Conservation (phyloP, 2,113 vertebrate species). For the Rhodinocichla rosea region DNA sequence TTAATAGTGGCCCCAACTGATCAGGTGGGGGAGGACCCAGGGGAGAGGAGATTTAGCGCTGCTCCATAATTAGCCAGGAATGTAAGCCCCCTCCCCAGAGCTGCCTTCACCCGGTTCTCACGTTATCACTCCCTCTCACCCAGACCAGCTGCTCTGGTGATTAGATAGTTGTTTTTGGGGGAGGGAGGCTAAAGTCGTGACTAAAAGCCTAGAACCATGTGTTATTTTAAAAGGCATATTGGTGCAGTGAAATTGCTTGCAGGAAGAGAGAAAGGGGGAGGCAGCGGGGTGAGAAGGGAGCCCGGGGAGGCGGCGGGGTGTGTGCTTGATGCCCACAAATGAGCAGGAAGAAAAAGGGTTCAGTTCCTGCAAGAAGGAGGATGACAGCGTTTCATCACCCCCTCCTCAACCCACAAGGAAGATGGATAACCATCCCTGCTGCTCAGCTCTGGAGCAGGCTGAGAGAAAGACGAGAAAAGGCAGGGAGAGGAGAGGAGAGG, state of each 20-base stretch:
- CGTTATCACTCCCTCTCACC: slow-evolving; percentile 56
- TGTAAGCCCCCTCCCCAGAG: slow-evolving; percentile 30
- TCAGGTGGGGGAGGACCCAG: slow-evolving; percentile 1
- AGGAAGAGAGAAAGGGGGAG: background rate
- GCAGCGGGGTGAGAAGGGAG: background rate
- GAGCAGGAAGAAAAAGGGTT: background rate
- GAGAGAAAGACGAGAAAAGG: background rate
- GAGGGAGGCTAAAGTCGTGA: slow-evolving; percentile 61
- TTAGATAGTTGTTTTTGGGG: slow-evolving; percentile 46
- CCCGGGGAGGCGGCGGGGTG: background rate
- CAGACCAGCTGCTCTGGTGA: slow-evolving; percentile 56
- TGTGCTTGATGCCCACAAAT: background rate
- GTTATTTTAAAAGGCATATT: slow-evolving; percentile 68
- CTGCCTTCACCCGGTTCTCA: background rate
- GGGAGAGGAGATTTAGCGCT: background rate
- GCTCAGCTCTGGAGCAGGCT: background rate
- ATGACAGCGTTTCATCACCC: background rate
- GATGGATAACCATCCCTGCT: background rate
- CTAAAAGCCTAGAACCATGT: slow-evolving; percentile 48
- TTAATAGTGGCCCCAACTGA: background rate
- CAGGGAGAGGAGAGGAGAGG: background rate
- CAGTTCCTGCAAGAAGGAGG: background rate
- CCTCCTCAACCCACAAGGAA: background rate
- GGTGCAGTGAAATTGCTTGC: slow-evolving; percentile 19
- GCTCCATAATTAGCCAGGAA: slow-evolving; percentile 38